Evolutionary conservation across 1,140 invertebrate species (phyloP).

Genomic region (Tyrophagus putrescentiae): DNA sequence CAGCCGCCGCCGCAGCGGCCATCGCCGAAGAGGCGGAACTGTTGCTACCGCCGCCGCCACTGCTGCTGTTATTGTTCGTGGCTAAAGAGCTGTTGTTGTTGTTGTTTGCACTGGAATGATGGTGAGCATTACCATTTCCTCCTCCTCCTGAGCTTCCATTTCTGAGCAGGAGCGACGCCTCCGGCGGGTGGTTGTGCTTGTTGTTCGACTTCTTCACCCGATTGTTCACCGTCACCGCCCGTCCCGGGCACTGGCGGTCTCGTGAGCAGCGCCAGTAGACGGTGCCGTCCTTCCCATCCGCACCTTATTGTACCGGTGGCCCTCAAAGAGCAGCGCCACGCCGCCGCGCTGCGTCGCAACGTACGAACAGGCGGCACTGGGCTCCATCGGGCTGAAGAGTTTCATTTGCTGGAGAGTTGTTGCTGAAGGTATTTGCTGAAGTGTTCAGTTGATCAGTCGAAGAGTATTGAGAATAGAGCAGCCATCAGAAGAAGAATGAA

Average conservation of each 20-base stretch:
- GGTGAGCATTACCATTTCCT: not conserved
- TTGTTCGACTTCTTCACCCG: conserved; percentile 31
- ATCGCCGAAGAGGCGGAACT: not conserved
- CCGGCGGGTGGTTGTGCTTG: conserved; percentile 31
- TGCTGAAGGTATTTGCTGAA: no score
- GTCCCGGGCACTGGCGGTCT: conserved; percentile 30
- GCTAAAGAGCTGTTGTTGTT: not conserved
- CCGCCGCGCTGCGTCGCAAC: conserved; percentile 31
- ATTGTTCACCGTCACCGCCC: conserved; percentile 31
- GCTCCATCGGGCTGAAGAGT: conserved; percentile 5
- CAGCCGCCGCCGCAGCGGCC: conserved; percentile 11
- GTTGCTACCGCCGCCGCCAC: not conserved
- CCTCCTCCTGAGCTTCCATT: not conserved
- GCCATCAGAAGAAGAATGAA: no score
- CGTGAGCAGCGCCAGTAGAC: conserved; percentile 30
- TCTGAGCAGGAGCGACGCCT: conserved; percentile 22
- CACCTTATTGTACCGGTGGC: conserved; percentile 31
- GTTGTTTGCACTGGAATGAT: not conserved
- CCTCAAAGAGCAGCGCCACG: conserved; percentile 30
- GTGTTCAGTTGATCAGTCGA: no score
- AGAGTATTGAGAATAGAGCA: no score
- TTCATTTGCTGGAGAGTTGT: no score
- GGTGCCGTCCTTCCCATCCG: conserved; percentile 30
- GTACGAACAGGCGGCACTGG: conserved; percentile 27
- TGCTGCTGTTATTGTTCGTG: not conserved